Percentiles rank a stretch among this genome's conserved stretches.
phyloP scores from a whole-genome alignment of 2,888 invertebrate species.

The Pheosia tremula region DNA sequence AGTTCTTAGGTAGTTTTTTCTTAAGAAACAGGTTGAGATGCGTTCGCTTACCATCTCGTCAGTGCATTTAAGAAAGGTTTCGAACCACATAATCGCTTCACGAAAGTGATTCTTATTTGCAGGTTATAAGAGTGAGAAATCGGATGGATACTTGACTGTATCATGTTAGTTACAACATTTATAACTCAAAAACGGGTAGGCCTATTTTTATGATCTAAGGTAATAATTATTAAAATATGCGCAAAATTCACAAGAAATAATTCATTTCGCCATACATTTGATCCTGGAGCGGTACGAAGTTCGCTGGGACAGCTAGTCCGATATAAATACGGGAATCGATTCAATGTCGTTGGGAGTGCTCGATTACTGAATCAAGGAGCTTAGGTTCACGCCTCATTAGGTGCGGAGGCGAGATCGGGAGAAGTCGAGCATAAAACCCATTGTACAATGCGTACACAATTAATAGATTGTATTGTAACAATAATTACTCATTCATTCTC shows the following conservation, averaged over 20 bases:
- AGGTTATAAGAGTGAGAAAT: background rate
- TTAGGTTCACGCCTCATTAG: constrained; percentile 30
- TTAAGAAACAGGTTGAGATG: no score
- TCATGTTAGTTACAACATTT: background rate
- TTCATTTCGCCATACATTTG: no score
- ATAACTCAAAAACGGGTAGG: no score
- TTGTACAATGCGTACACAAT: background rate
- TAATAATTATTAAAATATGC: no score
- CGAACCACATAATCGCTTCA: background rate
- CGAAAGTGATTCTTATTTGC: background rate
- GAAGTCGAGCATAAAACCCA: background rate
- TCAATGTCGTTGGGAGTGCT: constrained; percentile 24
- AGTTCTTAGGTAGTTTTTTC: no score
- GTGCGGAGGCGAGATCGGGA: background rate
- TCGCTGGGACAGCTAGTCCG: background rate
- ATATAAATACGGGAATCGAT: constrained; percentile 19
- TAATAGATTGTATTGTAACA: background rate
- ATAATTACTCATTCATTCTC: background rate
- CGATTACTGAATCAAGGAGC: constrained; percentile 29
- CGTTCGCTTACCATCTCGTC: background rate
- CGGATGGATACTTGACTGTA: background rate
- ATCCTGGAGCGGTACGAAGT: no score
- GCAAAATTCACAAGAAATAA: no score
- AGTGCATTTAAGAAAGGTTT: background rate
- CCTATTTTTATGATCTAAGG: no score